These are phyloP conservation scores for Vesta saturnalis DNA, from an alignment of 2,888 invertebrate genomes.

Conservation along the genomic window DNA sequence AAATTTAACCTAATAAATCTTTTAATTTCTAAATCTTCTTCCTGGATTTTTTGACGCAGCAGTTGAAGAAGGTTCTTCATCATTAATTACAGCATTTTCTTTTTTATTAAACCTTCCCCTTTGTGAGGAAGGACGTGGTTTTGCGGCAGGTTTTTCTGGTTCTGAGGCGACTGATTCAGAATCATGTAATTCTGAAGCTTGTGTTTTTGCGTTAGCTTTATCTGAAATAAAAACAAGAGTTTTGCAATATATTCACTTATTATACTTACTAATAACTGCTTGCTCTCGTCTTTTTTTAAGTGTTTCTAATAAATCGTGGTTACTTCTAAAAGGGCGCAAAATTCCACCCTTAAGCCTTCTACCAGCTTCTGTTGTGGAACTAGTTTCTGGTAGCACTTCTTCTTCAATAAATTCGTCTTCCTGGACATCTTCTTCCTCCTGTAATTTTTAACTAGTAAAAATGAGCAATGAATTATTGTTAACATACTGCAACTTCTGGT, in stretches of 20 bases:
- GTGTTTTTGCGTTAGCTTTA: slow-evolving; percentile 28
- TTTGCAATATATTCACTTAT: neutral
- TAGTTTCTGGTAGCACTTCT: slow-evolving; percentile 66
- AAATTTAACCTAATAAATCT: neutral
- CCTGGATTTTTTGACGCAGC: slow-evolving; percentile 54
- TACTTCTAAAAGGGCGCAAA: slow-evolving; percentile 81
- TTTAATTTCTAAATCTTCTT: slow-evolving; percentile 58
- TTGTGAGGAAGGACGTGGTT: slow-evolving; percentile 17
- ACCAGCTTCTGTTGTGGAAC: slow-evolving; percentile 75
- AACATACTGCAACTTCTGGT: slow-evolving; percentile 44
- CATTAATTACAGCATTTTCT: slow-evolving; percentile 17
- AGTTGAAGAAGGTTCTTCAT: slow-evolving; percentile 43
- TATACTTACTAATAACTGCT: slow-evolving; percentile 68
- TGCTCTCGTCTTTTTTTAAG: slow-evolving; percentile 78
- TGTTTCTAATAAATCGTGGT: slow-evolving; percentile 78
- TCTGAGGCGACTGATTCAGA: slow-evolving; percentile 25
- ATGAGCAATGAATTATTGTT: neutral
- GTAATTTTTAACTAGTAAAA: slow-evolving; percentile 32
- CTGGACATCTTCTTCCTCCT: slow-evolving; percentile 64
- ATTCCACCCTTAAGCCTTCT: slow-evolving; percentile 73
- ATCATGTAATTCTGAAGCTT: slow-evolving; percentile 28
- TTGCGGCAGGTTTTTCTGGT: slow-evolving; percentile 19
- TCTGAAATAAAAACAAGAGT: slow-evolving; percentile 27
- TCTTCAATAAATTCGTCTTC: slow-evolving; percentile 69
- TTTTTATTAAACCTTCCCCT: slow-evolving; percentile 34